A percentile compares a stretch with the other conserved stretches of the same genome.
These are phyloP conservation scores for Zosterops lateralis DNA, from an alignment of 2,113 vertebrate genomes.

Conservation along the genomic window DNA sequence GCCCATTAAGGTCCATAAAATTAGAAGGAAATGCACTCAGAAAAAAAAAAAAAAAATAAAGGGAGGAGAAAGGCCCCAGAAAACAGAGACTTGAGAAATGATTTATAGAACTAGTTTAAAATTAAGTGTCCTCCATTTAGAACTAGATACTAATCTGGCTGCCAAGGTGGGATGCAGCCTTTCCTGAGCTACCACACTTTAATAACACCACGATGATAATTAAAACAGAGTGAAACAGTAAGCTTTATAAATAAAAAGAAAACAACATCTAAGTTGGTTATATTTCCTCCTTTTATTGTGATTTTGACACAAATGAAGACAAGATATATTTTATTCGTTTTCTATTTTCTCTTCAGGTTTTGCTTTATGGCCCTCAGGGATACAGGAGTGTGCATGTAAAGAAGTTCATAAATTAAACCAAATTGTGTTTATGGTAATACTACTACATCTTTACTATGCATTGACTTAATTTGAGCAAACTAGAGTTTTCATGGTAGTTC, in stretches of 20 bases:
- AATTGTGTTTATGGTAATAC: conserved; percentile 30
- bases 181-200: background rate
- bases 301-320: conserved; percentile 68
- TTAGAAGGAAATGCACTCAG: background rate
- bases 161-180: background rate
- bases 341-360: conserved; percentile 43
- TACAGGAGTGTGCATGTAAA: conserved; percentile 36
- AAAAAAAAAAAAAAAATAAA: background rate
- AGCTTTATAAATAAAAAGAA: conserved; percentile 67
- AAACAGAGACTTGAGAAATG: background rate
- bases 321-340: conserved; percentile 57
- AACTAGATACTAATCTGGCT: background rate
- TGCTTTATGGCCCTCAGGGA: conserved; percentile 54
- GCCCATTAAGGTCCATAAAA: background rate
- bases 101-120: background rate
- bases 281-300: conserved; percentile 63
- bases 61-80: background rate
- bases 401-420: conserved; percentile 62
- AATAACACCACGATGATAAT: conserved; percentile 54
- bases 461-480: conserved; percentile 48
- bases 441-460: background rate
- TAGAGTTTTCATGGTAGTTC: background rate
- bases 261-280: conserved; percentile 32
- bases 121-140: background rate
- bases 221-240: conserved; percentile 47